Evolutionary conservation across 2,888 invertebrate species (phyloP), one percentile per base, ranked within the genome.

Genomic region (Papilio gigon): DNA sequence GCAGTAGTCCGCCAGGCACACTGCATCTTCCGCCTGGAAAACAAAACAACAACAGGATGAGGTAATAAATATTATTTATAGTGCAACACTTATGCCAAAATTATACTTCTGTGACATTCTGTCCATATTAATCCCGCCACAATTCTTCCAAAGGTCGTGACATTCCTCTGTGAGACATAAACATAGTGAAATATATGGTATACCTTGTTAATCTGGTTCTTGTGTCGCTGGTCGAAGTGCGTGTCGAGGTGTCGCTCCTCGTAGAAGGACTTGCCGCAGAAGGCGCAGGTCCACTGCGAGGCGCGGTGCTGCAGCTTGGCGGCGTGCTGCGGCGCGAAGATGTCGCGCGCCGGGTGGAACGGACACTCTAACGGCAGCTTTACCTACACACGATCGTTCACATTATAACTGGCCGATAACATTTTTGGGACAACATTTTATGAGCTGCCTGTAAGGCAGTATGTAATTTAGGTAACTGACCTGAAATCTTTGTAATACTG

Each of bases 1-100:
- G 93, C 98, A 98, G 90, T 96, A 98, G 87, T 98, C 97, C 64
- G 98, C 97, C 80, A 98, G 93, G 87, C 98, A 98, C 79, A 98
- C 96, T 72, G 97, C 96, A 87, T 98, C 97, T 89, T 97, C 97
- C 67, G 96, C 97, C 98, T 98, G 82, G 33, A 77, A 73, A 53
- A 33, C 67, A 62, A 70, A 50, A 6, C 17, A 8, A 8, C 42
- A 11, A 5, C 42, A 42, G 5, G 5, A 17, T 42, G 42, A 42
- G 42, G 5, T 42, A 17, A 1, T 4, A 17, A 2, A 14, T 35
- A 35, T 35, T 35, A 35, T n/a, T 42, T 42, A 17, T 17, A 42
- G 42, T 17, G 42, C 5, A 4, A 17, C 17, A 17, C 6, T 1
- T 5, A 40, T n/a, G 4, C n/a, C 14, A 4, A 40, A 14, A n/a